These are phyloP conservation scores for Odocoileus hemionus DNA, from an alignment of 2,113 vertebrate genomes.

Conservation along the genomic window DNA sequence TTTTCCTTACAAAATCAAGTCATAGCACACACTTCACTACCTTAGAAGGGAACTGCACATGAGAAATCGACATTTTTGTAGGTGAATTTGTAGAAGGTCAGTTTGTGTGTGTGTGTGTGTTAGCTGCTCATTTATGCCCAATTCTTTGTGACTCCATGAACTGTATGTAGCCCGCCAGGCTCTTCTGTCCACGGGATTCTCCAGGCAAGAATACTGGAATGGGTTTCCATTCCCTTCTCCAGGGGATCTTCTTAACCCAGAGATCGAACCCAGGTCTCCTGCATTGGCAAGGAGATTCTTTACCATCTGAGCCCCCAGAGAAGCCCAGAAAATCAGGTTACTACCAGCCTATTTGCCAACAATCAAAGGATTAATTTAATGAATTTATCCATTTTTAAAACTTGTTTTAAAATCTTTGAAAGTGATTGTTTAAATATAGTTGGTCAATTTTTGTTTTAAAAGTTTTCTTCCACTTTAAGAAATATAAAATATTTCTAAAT, in stretches of 20 bases:
- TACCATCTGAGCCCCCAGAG: background rate
- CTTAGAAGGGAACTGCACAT: background rate
- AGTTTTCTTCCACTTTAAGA: background rate
- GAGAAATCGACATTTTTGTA: background rate
- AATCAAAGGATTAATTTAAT: background rate
- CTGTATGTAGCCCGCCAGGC: background rate
- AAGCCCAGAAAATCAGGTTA: background rate
- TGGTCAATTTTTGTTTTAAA: background rate
- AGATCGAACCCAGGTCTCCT: background rate
- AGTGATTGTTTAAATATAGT: background rate
- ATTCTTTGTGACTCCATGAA: background rate
- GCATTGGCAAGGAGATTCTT: background rate
- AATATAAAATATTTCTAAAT: background rate
- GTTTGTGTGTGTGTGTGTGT: background rate
- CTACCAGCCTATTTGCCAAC: background rate
- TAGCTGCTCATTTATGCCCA: background rate
- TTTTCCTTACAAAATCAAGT: background rate
- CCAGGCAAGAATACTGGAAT: background rate
- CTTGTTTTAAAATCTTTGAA: background rate
- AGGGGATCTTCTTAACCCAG: background rate
- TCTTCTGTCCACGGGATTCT: background rate
- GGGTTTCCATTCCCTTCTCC: background rate
- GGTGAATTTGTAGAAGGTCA: background rate
- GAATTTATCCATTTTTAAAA: background rate
- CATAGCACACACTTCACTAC: background rate